These are phyloP conservation scores for Araneus ventricosus DNA, from an alignment of 1,140 invertebrate species.

Conservation along the genomic window DNA sequence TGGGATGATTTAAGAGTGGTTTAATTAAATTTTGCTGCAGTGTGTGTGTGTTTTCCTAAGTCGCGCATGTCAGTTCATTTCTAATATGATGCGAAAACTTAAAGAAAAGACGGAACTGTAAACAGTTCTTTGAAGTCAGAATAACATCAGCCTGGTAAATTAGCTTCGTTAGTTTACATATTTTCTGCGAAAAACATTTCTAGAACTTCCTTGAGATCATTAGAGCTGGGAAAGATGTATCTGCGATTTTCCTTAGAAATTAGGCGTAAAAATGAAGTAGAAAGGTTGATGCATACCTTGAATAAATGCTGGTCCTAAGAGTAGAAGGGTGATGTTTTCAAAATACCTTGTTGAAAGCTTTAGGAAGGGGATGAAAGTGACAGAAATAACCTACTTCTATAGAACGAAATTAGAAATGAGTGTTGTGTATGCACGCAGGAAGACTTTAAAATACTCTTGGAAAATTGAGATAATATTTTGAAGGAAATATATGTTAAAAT, in stretches of 20 bases:
- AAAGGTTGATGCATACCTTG: background rate
- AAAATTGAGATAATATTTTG: background rate
- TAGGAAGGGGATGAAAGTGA: background rate
- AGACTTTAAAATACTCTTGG: background rate
- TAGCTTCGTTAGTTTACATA: slow-evolving; percentile 37
- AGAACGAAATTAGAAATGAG: background rate
- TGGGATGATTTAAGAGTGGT: background rate
- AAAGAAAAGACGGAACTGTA: slow-evolving; percentile 8
- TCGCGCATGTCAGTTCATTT: background rate
- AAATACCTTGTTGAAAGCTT: background rate
- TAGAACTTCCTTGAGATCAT: background rate
- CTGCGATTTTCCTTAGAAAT: background rate
- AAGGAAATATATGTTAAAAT: background rate
- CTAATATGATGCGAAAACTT: background rate
- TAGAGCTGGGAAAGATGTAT: background rate
- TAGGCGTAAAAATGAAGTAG: background rate
- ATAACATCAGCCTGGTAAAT: background rate
- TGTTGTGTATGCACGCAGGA: background rate
- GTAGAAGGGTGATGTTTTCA: background rate
- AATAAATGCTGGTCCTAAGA: background rate
- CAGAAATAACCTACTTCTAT: background rate
- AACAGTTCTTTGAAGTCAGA: background rate
- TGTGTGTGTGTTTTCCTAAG: too few species aligned
- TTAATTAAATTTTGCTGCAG: slow-evolving; percentile 22
- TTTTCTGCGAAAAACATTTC: background rate